Percentiles rank a stretch among this genome's conserved stretches.
Evolutionary conservation across 2,797 vertebrate genomes (phyloP).

Genomic region (Capromys pilorides): DNA sequence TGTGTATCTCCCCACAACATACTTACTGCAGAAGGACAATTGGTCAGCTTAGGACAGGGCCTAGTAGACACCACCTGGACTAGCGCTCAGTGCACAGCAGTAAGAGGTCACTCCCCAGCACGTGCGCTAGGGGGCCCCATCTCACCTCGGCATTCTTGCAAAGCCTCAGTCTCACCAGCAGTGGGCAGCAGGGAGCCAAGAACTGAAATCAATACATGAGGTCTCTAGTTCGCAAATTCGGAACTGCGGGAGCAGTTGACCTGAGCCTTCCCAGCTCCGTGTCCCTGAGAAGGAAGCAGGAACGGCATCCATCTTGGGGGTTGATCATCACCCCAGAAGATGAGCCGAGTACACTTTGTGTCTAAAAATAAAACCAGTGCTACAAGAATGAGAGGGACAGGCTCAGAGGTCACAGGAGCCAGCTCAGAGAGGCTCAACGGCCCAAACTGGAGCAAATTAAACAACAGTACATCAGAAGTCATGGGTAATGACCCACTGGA

Average conservation of each 20-base stretch:
- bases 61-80: not conserved
- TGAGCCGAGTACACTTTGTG: not conserved
- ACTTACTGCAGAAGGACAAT: not conserved
- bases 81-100: not conserved
- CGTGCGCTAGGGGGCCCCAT: not conserved
- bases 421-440: not conserved
- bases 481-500: not conserved
- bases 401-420: not conserved
- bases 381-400: not conserved
- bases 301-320: not conserved
- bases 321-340: constrained; percentile 45
- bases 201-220: not conserved
- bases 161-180: not conserved
- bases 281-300: not conserved
- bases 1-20: not conserved
- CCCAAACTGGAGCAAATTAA: constrained; percentile 6
- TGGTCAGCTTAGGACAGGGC: not conserved
- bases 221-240: not conserved
- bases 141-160: not conserved
- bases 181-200: not conserved
- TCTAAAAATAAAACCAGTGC: not conserved
- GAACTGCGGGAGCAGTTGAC: not conserved
- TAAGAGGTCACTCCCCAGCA: not conserved
- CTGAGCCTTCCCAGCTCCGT: not conserved
- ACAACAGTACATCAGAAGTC: not conserved